Evolutionary conservation across 2,113 vertebrate species (phyloP).

Genomic region (Carollia perspicillata): DNA sequence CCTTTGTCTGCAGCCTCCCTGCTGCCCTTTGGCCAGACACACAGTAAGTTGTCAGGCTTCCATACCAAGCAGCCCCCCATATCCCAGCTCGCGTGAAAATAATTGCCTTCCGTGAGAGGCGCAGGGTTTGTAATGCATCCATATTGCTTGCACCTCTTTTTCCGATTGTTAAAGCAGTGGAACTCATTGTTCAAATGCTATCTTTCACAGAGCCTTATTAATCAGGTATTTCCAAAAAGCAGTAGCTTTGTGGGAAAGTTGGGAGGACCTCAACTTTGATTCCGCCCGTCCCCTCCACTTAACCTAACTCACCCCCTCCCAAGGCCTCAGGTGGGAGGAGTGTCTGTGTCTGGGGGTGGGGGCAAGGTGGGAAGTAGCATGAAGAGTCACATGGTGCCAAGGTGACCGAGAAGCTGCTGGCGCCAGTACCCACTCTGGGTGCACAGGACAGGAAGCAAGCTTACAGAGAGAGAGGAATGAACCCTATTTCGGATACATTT

Average conservation of each 20-base stretch:
- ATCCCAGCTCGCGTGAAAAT: not conserved
- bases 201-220: not conserved
- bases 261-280: not conserved
- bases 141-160: not conserved
- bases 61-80: not conserved
- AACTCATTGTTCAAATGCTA: not conserved
- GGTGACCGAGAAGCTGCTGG: not conserved
- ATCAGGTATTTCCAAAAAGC: not conserved
- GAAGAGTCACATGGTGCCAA: not conserved
- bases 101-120: not conserved
- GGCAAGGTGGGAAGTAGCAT: not conserved
- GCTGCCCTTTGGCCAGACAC: not conserved
- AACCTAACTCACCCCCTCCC: fast-evolving
- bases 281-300: not conserved
- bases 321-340: not conserved
- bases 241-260: not conserved
- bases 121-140: not conserved
- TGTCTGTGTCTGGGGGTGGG: not conserved
- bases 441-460: not conserved
- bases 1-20: not conserved
- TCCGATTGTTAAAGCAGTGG: not conserved
- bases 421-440: not conserved
- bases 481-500: not conserved
- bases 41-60: not conserved
- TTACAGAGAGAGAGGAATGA: not conserved